A percentile compares a stretch with the other conserved stretches of the same genome.
phyloP scores from a whole-genome alignment of 1,140 invertebrate genomes.

The Drosophila kanapiae region DNA sequence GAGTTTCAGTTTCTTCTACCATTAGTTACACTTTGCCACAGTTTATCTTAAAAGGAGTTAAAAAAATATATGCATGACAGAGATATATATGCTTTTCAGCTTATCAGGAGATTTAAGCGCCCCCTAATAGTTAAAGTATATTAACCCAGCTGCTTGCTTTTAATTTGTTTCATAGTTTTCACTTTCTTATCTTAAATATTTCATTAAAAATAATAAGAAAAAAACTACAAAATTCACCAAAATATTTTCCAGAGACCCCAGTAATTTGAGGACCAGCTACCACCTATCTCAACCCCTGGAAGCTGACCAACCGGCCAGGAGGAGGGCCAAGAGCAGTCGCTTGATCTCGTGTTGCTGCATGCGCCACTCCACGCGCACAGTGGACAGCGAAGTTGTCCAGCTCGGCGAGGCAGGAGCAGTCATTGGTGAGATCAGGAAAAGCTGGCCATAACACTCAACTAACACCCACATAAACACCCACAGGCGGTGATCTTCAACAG shows the following conservation, averaged over 20 bases:
- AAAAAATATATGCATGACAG: constrained; percentile 10
- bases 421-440: constrained; percentile 11
- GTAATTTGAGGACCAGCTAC: constrained; percentile 6
- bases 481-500: constrained; percentile 14
- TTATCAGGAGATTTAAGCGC: not conserved
- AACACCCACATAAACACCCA: constrained; percentile 2
- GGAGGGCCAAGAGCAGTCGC: constrained; percentile 37
- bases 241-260: constrained; percentile 3
- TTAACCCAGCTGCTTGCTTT: not conserved
- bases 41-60: constrained; percentile 10
- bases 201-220: too few relatives aligned
- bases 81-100: not conserved
- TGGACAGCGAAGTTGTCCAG: constrained; percentile 30
- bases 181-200: not conserved
- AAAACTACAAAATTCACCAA: not conserved
- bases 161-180: not conserved
- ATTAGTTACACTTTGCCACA: not conserved
- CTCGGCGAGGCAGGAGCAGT: constrained; percentile 2
- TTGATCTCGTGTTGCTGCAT: constrained; percentile 49
- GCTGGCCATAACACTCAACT: not conserved
- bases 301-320: constrained; percentile 16
- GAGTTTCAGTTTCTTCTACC: not conserved
- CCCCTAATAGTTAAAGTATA: not conserved
- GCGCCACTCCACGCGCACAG: constrained; percentile 44
- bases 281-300: not conserved